Percentiles rank a stretch among this genome's conserved stretches.
phyloP scores from a whole-genome alignment of 2,888 invertebrate genomes.

The Lamellibrachia satsuma region DNA sequence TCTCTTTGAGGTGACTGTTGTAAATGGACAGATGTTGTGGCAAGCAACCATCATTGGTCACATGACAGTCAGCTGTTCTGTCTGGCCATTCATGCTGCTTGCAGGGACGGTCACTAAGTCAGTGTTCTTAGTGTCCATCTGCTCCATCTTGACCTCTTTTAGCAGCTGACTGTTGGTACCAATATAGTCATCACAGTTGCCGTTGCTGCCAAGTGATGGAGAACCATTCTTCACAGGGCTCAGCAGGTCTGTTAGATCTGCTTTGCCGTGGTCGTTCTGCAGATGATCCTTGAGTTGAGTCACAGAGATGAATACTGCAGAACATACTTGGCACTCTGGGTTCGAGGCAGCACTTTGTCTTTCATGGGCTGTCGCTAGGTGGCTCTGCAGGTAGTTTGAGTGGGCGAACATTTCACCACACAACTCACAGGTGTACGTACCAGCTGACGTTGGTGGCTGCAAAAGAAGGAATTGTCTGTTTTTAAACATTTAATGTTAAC shows the following conservation, averaged over 20 bases:
- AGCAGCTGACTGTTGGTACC: background rate
- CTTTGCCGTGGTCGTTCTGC: background rate
- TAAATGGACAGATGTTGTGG: background rate
- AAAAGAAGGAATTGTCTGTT: background rate
- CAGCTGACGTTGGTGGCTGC: conserved; percentile 25
- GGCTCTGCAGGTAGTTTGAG: conserved; percentile 29
- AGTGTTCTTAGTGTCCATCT: background rate
- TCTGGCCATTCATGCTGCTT: background rate
- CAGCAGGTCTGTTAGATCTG: background rate
- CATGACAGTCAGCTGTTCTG: conserved; percentile 7
- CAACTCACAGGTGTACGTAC: conserved; percentile 30
- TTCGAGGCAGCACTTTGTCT: background rate
- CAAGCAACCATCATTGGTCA: background rate
- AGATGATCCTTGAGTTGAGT: conserved; percentile 1
- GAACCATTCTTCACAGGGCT: background rate
- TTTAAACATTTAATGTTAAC: background rate
- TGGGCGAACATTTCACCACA: conserved; percentile 33
- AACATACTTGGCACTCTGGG: conserved; percentile 29
- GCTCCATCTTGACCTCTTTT: background rate
- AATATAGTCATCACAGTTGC: background rate
- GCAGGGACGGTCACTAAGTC: background rate
- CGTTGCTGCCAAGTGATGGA: background rate
- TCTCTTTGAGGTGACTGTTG: background rate
- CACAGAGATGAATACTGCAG: conserved; percentile 19
- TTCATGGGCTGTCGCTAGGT: conserved; percentile 32